Evolutionary conservation across 1,140 invertebrate species (phyloP), one percentile per base, ranked within the genome.

Genomic region (Charaxes varanes): DNA sequence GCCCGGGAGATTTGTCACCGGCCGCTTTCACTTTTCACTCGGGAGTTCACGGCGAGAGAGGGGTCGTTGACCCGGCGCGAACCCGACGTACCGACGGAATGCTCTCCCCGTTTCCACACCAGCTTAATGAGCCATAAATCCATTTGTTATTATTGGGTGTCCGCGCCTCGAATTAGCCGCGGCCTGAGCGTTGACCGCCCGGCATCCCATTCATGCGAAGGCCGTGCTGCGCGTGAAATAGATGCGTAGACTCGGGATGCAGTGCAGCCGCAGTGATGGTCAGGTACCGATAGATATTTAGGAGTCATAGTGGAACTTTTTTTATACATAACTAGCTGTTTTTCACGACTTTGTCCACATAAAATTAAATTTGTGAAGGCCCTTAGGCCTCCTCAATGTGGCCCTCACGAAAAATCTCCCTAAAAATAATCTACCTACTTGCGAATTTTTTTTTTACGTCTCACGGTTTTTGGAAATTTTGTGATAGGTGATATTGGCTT

Each of bases 191-290:
- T 67, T 72, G 65, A 74, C 60, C 62, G 63, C 30, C 23, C 42
- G 65, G 68, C 65, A 66, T 77, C 55, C 43, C 72, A 80, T 77
- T 77, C 76, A 80, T 66, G 70, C 64, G 66, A 73, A 77, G 72
- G 70, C 55, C 72, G 60, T 63, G 65, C 62, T 60, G 54, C 57
- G 67, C 57, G 57, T 49, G 59, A 62, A 61, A 57, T 49, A 48
- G 53, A 57, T 53, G 11, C 42, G 32, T 52, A 35, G 19, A 45
- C 54, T n/a, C n/a, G n/a, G n/a, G n/a, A n/a, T n/a, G n/a, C n/a
- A n/a, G n/a, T n/a, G 43, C 50, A 47, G 23, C 31, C 42, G 41
- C 38, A 31, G 54, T 38, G n/a, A n/a, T n/a, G n/a, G n/a, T n/a
- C n/a, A n/a, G n/a, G n/a, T n/a, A n/a, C n/a, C n/a, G n/a, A n/a